Percentiles rank a stretch among this genome's conserved stretches.
Evolutionary conservation across 2,113 vertebrate species (phyloP).

Genomic region (Cercopithecus mona): DNA sequence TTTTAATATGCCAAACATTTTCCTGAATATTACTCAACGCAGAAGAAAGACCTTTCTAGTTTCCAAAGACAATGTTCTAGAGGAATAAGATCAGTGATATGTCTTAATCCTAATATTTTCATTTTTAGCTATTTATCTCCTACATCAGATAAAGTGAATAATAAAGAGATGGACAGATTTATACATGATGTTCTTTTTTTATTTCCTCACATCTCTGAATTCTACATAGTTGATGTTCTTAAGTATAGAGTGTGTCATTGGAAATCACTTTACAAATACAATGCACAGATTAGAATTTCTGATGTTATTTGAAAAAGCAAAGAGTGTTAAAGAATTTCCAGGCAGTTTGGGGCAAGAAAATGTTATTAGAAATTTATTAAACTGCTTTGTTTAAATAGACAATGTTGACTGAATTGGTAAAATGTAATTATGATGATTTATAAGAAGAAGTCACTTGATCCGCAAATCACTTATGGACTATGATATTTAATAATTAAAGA

Average conservation of each 20-base stretch:
- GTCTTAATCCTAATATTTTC: not conserved
- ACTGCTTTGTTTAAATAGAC: slow-evolving; percentile 10
- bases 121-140: not conserved
- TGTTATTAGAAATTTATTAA: not conserved
- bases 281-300: not conserved
- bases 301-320: slow-evolving; percentile 5
- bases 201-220: too few relatives aligned
- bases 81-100: not conserved
- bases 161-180: not conserved
- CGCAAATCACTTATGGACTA: not conserved
- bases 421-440: slow-evolving; percentile 9
- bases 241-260: not conserved
- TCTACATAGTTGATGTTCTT: too few relatives aligned
- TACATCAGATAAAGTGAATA: not conserved
- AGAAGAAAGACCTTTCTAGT: not conserved
- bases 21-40: not conserved
- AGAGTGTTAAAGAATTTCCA: not conserved
- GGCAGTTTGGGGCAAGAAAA: not conserved
- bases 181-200: not conserved
- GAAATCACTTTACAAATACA: not conserved
- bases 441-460: not conserved
- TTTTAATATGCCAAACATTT: not conserved
- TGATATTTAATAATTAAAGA: not conserved
- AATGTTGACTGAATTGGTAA: not conserved
- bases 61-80: not conserved